Evolutionary conservation across 2,888 invertebrate genomes (phyloP).

Genomic region (Choristoneura rosaceana): DNA sequence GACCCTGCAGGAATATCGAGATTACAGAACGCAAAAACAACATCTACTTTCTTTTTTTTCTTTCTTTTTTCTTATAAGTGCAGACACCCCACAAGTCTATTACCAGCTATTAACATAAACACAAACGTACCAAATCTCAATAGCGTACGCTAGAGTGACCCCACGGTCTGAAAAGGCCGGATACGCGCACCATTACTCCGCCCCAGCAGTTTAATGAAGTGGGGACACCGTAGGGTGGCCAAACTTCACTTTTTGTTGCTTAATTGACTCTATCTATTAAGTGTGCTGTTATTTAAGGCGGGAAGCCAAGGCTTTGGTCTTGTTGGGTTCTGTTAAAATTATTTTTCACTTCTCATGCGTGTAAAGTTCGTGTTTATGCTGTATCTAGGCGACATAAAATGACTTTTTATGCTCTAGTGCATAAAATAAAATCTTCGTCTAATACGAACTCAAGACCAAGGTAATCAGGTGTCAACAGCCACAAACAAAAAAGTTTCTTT

Average conservation of each 20-base stretch:
- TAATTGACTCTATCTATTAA: slow-evolving; percentile 30
- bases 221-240: slow-evolving; percentile 62
- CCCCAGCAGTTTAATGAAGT: slow-evolving; percentile 62
- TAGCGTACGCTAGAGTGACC: slow-evolving; percentile 24
- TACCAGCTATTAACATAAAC: slow-evolving; percentile 58
- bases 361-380: too few relatives aligned
- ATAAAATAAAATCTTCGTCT: too few relatives aligned
- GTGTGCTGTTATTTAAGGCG: slow-evolving; percentile 18
- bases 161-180: slow-evolving; percentile 49
- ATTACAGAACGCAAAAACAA: neutral
- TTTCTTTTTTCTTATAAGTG: slow-evolving; percentile 4
- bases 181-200: slow-evolving; percentile 48
- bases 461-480: too few relatives aligned
- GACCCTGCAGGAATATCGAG: too few relatives aligned
- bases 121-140: slow-evolving; percentile 55
- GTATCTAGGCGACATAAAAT: too few relatives aligned
- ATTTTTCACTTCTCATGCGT: too few relatives aligned
- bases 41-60: too few relatives aligned
- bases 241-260: slow-evolving; percentile 46
- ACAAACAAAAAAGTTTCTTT: too few relatives aligned
- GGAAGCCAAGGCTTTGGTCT: too few relatives aligned
- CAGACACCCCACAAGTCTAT: slow-evolving; percentile 15
- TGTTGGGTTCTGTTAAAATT: neutral
- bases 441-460: too few relatives aligned
- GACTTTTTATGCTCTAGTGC: too few relatives aligned